A percentile compares a stretch with the other conserved stretches of the same genome.
phyloP scores from a whole-genome alignment of 2,888 invertebrate genomes.

The Trilocha varians region DNA sequence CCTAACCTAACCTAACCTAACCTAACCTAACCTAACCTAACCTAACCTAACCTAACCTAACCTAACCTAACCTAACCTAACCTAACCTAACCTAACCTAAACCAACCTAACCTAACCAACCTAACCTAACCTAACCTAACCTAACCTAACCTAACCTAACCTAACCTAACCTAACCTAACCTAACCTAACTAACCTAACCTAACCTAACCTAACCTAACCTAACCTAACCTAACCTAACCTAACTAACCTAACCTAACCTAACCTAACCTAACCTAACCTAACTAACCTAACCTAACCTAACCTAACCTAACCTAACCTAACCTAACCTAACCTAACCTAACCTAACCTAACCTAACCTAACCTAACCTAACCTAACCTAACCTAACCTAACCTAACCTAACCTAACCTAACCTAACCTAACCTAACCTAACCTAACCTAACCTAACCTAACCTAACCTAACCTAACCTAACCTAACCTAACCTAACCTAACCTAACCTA shows the following conservation, averaged over 20 bases:
- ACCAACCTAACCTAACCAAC: slow-evolving; percentile 8
- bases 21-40: slow-evolving; percentile 15
- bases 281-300: slow-evolving; percentile 7
- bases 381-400: slow-evolving; percentile 7
- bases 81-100: slow-evolving; percentile 10
- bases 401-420: slow-evolving; percentile 6
- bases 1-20: slow-evolving; percentile 14
- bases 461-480: slow-evolving; percentile 8
- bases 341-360: slow-evolving; percentile 7
- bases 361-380: slow-evolving; percentile 7
- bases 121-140: slow-evolving; percentile 8
- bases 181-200: slow-evolving; percentile 7
- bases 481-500: slow-evolving; percentile 9
- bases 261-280: slow-evolving; percentile 7
- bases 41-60: slow-evolving; percentile 11
- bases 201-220: slow-evolving; percentile 7
- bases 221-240: slow-evolving; percentile 7
- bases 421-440: slow-evolving; percentile 7
- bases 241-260: slow-evolving; percentile 7
- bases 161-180: slow-evolving; percentile 7
- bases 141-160: slow-evolving; percentile 7
- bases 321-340: slow-evolving; percentile 7
- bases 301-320: slow-evolving; percentile 7
- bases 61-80: slow-evolving; percentile 12
- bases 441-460: slow-evolving; percentile 8